Percentiles rank a stretch among this genome's conserved stretches.
Evolutionary conservation across 2,113 vertebrate genomes (phyloP).

Genomic region (Poicephalus meyeri): DNA sequence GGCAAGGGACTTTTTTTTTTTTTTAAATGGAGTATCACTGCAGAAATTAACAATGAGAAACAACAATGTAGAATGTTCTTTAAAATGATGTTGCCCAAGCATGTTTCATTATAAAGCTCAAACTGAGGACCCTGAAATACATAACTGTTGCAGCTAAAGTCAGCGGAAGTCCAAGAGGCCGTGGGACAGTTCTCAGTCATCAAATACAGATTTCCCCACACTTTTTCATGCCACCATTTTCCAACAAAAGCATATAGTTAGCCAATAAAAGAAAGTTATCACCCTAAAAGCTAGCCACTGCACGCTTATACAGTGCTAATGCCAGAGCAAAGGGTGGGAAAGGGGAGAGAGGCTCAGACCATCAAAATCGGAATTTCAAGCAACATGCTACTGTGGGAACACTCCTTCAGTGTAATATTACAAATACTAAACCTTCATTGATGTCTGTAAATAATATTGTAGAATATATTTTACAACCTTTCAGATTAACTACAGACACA

Average conservation of each 20-base stretch:
- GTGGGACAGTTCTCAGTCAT: neutral
- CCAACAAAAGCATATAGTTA: neutral
- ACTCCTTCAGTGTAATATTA: fast-evolving
- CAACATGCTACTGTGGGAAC: neutral
- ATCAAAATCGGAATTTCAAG: neutral
- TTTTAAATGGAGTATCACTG: neutral
- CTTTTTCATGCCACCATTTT: neutral
- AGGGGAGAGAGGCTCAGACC: neutral
- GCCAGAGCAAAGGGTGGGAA: neutral
- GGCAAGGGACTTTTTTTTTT: neutral
- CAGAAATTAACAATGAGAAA: neutral
- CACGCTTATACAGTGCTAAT: neutral
- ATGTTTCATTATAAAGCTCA: neutral
- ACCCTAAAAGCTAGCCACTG: neutral
- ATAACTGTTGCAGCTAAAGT: neutral
- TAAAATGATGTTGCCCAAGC: neutral
- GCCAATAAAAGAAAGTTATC: neutral
- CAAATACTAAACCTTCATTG: neutral
- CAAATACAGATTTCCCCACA: neutral
- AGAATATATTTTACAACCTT: neutral
- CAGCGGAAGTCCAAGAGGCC: neutral
- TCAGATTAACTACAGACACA: neutral
- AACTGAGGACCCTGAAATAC: neutral
- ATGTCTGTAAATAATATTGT: neutral
- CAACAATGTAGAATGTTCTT: neutral